Percentiles rank a stretch among this genome's conserved stretches.
Conservation (phyloP, 2,888 invertebrate genomes). For the Hyles lineata region DNA sequence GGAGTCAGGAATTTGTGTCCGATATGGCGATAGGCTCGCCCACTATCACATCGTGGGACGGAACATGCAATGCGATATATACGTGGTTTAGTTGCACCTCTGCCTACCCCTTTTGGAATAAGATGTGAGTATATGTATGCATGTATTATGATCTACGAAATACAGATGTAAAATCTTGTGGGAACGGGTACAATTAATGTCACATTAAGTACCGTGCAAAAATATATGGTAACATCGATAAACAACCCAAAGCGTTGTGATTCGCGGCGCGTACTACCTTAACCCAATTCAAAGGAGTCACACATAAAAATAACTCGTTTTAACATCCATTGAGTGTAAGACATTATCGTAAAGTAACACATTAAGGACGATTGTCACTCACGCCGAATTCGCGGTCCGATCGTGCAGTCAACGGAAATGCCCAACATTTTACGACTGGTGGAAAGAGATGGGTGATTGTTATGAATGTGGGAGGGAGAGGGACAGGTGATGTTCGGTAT, state of each 20-base stretch:
- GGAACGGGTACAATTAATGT: too few species aligned
- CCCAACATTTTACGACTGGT: slow-evolving; percentile 46
- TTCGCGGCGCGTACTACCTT: slow-evolving; percentile 23
- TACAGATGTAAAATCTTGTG: too few species aligned
- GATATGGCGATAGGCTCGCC: too few species aligned
- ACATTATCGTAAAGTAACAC: slow-evolving; percentile 43
- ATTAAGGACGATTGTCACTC: slow-evolving; percentile 45
- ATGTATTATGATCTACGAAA: too few species aligned
- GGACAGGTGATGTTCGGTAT: slow-evolving; percentile 36
- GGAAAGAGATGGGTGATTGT: slow-evolving; percentile 46
- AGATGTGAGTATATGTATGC: too few species aligned
- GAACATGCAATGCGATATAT: too few species aligned
- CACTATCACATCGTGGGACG: too few species aligned
- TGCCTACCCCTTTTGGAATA: too few species aligned
- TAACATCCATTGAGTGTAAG: slow-evolving; percentile 27
- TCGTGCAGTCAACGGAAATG: slow-evolving; percentile 63
- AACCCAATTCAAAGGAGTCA: slow-evolving; percentile 32
- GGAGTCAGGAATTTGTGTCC: too few species aligned
- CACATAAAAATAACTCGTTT: slow-evolving; percentile 32
- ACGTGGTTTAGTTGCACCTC: too few species aligned
- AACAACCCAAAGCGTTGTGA: slow-evolving; percentile 12
- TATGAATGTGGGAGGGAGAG: slow-evolving; percentile 34
- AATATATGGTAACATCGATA: not conserved
- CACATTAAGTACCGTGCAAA: too few species aligned
- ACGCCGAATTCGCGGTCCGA: slow-evolving; percentile 43